phyloP scores from a whole-genome alignment of 2,888 invertebrate genomes.

The Rhagonycha fulva region DNA sequence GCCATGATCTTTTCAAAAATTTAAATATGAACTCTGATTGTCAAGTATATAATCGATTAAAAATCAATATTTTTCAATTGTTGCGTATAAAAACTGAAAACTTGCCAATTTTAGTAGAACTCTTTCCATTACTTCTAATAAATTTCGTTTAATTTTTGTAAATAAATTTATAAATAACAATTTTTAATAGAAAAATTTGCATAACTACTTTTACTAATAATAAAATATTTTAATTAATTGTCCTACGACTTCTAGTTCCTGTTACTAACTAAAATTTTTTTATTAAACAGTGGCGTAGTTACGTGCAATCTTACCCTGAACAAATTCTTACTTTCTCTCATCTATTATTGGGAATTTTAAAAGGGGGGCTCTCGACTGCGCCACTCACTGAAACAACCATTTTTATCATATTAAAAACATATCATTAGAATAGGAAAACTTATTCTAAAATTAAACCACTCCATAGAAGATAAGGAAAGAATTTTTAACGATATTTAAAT shows the following conservation, averaged over 20 bases:
- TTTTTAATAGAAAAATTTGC: background rate
- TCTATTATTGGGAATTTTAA: background rate
- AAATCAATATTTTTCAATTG: background rate
- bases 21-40: background rate
- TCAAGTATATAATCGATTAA: background rate
- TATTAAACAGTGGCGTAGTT: background rate
- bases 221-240: too few species aligned
- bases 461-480: constrained; percentile 7
- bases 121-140: background rate
- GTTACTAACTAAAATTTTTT: background rate
- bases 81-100: background rate
- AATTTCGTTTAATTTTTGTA: background rate
- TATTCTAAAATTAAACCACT: constrained; percentile 5
- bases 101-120: background rate
- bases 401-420: constrained; percentile 28
- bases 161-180: background rate
- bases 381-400: constrained; percentile 15
- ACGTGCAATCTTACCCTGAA: background rate
- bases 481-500: background rate
- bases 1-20: background rate
- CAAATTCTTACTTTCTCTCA: background rate
- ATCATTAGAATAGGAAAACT: constrained; percentile 24
- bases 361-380: background rate
- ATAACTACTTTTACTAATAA: background rate
- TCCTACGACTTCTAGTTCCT: background rate